phyloP scores from a whole-genome alignment of 2,888 invertebrate species.

The Caprella mutica region DNA sequence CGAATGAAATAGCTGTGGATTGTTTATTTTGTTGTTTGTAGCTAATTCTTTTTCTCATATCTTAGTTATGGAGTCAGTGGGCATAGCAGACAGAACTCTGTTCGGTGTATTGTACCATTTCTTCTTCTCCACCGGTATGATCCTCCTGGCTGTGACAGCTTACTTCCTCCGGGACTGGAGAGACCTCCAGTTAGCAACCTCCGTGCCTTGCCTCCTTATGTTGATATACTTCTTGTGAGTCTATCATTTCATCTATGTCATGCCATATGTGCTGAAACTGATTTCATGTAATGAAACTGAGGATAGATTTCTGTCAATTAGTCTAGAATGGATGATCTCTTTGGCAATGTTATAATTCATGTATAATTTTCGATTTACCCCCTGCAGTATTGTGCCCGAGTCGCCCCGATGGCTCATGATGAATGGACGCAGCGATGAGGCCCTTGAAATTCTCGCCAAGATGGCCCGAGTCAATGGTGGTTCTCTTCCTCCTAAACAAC shows the following conservation, averaged over 20 bases:
- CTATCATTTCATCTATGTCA: not conserved
- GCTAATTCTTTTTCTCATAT: no score
- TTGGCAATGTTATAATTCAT: not conserved
- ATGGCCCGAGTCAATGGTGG: conserved; percentile 48
- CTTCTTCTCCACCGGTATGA: conserved; percentile 58
- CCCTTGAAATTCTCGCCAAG: conserved; percentile 51
- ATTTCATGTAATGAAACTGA: not conserved
- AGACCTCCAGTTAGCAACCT: conserved; percentile 54
- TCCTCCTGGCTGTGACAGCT: conserved; percentile 52
- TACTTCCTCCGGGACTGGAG: conserved; percentile 57
- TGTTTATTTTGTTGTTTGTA: no score
- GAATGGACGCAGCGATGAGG: conserved; percentile 52
- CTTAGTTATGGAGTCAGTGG: conserved; percentile 51
- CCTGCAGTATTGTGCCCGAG: conserved; percentile 54
- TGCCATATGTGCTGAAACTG: not conserved
- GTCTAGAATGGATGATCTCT: not conserved
- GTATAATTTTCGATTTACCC: not conserved
- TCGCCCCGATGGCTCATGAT: conserved; percentile 68
- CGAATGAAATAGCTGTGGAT: no score
- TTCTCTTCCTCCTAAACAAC: conserved; percentile 18
- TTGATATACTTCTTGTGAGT: conserved; percentile 46
- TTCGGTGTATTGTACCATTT: conserved; percentile 56
- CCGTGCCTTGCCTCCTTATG: conserved; percentile 51
- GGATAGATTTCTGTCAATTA: not conserved
- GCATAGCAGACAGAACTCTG: conserved; percentile 49